These are phyloP conservation scores for Canis aureus DNA, from an alignment of 2,113 vertebrate species.

Conservation along the genomic window DNA sequence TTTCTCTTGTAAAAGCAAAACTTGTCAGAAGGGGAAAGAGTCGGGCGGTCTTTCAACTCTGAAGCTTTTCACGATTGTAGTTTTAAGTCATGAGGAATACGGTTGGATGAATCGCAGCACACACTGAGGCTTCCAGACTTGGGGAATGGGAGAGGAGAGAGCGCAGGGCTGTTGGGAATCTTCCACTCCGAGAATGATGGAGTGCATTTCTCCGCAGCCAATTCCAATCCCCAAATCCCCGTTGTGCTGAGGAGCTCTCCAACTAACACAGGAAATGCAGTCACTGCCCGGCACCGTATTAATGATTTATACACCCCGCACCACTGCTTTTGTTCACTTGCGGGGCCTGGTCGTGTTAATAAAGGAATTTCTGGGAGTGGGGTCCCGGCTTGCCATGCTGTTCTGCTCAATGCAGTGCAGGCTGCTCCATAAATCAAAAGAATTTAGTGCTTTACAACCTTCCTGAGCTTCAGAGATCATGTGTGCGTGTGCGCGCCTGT, in stretches of 20 bases:
- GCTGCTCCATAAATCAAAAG: slow-evolving; percentile 87
- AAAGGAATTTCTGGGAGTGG: slow-evolving; percentile 86
- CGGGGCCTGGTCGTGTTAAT: slow-evolving; percentile 84
- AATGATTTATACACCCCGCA: slow-evolving; percentile 88
- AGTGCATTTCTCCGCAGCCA: slow-evolving; percentile 85
- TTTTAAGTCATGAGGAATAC: background rate
- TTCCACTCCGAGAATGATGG: slow-evolving; percentile 81
- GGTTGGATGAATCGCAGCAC: background rate
- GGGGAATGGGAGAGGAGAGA: slow-evolving; percentile 61
- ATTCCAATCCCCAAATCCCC: slow-evolving; percentile 86
- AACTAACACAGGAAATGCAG: slow-evolving; percentile 85
- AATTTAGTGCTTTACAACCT: slow-evolving; percentile 84
- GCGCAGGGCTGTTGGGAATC: slow-evolving; percentile 67
- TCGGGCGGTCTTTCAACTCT: background rate
- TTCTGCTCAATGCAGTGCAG: slow-evolving; percentile 77
- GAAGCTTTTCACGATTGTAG: background rate
- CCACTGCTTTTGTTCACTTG: slow-evolving; percentile 86
- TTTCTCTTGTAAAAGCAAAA: background rate
- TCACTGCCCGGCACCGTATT: slow-evolving; percentile 84
- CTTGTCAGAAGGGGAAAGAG: background rate
- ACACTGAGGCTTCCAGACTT: slow-evolving; percentile 61
- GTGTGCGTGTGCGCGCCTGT: background rate
- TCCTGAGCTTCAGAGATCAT: slow-evolving; percentile 65
- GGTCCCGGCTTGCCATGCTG: slow-evolving; percentile 80
- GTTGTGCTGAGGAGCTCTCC: slow-evolving; percentile 86